These are phyloP conservation scores for Zoanthus solanderi DNA, from an alignment of 92 coral and sea anemone species.

Conservation along the genomic window DNA sequence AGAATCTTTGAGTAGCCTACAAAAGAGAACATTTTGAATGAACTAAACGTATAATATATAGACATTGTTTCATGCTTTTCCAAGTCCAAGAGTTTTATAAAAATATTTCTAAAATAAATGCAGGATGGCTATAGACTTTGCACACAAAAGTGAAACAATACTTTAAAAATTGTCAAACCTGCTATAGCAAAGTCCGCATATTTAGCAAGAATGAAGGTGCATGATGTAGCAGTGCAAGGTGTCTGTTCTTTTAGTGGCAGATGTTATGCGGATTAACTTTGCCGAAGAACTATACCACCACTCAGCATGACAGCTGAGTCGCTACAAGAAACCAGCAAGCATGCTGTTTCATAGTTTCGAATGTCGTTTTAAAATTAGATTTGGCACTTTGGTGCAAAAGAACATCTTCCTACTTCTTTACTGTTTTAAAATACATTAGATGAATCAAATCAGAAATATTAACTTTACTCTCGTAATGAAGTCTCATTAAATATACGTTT, in stretches of 20 bases:
- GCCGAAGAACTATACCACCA: neutral
- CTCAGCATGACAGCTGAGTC: too few species aligned
- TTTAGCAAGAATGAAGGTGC: neutral
- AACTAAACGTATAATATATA: neutral
- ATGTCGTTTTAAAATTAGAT: too few species aligned
- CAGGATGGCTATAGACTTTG: neutral
- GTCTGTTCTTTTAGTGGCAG: neutral
- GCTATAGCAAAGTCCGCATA: neutral
- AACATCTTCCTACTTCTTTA: too few species aligned
- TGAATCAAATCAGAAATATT: too few species aligned
- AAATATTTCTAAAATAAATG: neutral
- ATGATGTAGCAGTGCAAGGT: neutral
- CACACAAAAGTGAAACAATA: neutral
- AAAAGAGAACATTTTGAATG: too few species aligned
- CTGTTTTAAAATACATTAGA: too few species aligned
- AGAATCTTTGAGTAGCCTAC: too few species aligned
- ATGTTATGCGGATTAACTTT: neutral
- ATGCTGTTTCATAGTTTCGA: too few species aligned
- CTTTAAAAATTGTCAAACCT: neutral
- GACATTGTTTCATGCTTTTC: neutral
- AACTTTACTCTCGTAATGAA: too few species aligned
- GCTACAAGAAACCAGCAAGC: neutral
- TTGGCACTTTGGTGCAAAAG: too few species aligned
- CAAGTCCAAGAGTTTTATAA: neutral
- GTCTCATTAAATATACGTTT: too few species aligned